Evolutionary conservation across 2,113 vertebrate species (phyloP).

Genomic region (Rhipidura dahli): DNA sequence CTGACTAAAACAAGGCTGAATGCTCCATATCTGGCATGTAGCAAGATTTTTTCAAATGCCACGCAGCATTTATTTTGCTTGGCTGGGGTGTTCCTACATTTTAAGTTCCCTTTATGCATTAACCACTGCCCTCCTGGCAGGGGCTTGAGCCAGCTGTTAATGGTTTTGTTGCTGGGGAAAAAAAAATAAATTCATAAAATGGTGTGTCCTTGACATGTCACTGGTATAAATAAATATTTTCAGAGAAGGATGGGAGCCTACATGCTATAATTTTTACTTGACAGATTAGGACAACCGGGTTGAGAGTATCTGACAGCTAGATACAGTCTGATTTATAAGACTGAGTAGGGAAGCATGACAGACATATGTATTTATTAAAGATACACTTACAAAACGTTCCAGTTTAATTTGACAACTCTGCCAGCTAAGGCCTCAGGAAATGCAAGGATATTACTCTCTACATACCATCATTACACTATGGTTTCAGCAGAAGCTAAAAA

Average conservation of each 20-base stretch:
- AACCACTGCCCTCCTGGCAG: conserved; percentile 29
- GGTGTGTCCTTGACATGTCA: conserved; percentile 59
- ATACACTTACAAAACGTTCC: conserved; percentile 2
- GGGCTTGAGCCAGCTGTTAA: conserved; percentile 36
- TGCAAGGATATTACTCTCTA: background rate
- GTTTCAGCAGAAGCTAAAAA: background rate
- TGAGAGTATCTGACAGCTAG: conserved; percentile 43
- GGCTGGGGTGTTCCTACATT: background rate
- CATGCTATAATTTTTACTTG: conserved; percentile 53
- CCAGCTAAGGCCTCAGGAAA: background rate
- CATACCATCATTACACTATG: background rate
- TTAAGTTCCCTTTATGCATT: background rate
- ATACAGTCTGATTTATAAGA: conserved; percentile 51
- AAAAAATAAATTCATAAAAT: background rate
- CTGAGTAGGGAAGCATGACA: conserved; percentile 43
- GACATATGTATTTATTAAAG: conserved; percentile 59
- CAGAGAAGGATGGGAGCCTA: conserved; percentile 26
- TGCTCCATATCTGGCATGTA: background rate
- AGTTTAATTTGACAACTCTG: conserved; percentile 44
- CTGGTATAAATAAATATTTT: conserved; percentile 59
- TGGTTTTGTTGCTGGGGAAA: conserved; percentile 28
- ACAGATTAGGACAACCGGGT: conserved; percentile 40
- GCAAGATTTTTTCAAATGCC: background rate
- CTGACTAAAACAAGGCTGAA: background rate
- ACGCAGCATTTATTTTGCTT: background rate